These are phyloP conservation scores for zebrafish (Danio rerio) DNA, from an alignment of 2,113 vertebrate genomes.

Conservation along the genomic window DNA sequence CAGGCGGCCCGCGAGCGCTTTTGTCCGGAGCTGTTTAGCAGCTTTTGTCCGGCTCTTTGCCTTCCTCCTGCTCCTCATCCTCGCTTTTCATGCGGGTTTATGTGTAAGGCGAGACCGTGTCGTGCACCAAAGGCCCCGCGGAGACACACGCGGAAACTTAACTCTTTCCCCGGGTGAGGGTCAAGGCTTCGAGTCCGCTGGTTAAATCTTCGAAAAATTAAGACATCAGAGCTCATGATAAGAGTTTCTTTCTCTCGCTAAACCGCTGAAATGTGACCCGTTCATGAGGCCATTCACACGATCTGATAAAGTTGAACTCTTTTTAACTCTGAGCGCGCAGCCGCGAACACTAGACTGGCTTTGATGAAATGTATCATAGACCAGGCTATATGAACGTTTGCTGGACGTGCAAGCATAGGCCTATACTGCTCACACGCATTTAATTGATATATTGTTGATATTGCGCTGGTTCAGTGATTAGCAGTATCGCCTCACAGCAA, in stretches of 20 bases:
- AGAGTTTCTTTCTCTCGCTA: conserved; percentile 19
- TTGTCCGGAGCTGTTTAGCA: conserved; percentile 60
- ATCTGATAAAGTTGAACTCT: conserved; percentile 44
- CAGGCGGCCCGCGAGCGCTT: conserved; percentile 34
- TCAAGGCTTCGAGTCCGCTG: conserved; percentile 54
- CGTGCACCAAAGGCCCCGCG: conserved; percentile 37
- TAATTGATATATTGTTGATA: too few species aligned
- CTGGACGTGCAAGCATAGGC: too few species aligned
- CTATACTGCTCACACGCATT: too few species aligned
- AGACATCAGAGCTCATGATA: conserved; percentile 22
- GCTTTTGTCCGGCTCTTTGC: conserved; percentile 52
- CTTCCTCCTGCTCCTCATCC: conserved; percentile 45
- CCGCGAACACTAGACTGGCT: too few species aligned
- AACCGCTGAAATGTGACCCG: conserved; percentile 39
- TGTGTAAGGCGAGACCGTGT: conserved; percentile 59
- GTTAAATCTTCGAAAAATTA: conserved; percentile 41
- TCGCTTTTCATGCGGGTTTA: conserved; percentile 35
- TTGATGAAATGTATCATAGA: too few species aligned
- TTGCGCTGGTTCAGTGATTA: too few species aligned
- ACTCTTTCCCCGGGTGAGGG: conserved; percentile 41
- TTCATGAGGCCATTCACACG: conserved; percentile 22
- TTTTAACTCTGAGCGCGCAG: too few species aligned
- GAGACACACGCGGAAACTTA: conserved; percentile 52
- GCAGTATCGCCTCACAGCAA: too few species aligned
- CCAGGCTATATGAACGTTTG: too few species aligned